Percentiles rank a stretch among this genome's conserved stretches.
Evolutionary conservation across 1,140 invertebrate species (phyloP).

Genomic region (Adoxophyes honmai): DNA sequence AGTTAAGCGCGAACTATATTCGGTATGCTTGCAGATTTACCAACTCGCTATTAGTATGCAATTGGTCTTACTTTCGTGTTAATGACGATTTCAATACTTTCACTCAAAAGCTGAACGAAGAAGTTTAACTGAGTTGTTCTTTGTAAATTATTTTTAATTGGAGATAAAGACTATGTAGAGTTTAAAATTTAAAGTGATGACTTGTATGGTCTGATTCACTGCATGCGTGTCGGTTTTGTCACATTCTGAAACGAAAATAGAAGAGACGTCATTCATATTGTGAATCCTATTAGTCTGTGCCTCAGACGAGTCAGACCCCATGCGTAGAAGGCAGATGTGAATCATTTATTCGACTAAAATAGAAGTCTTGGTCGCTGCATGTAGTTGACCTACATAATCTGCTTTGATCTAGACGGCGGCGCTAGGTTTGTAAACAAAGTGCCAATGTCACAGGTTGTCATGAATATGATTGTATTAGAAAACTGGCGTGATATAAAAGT

Average conservation of each 20-base stretch:
- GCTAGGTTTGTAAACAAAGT: neutral
- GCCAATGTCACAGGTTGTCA: neutral
- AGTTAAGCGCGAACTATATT: neutral
- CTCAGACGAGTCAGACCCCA: neutral
- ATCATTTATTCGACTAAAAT: slow-evolving; percentile 2
- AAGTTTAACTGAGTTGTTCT: too few species aligned
- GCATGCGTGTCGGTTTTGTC: neutral
- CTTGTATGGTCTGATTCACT: neutral
- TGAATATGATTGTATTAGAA: slow-evolving; percentile 38
- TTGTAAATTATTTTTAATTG: too few species aligned
- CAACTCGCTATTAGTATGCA: neutral
- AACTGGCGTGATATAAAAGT: slow-evolving; percentile 51
- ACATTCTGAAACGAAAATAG: slow-evolving; percentile 11
- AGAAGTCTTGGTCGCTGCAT: neutral
- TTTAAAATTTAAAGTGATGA: neutral
- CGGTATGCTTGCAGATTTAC: slow-evolving; percentile 4
- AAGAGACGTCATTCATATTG: neutral
- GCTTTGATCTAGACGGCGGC: neutral
- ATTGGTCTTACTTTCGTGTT: too few species aligned
- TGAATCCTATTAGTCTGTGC: slow-evolving; percentile 9
- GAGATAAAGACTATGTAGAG: too few species aligned
- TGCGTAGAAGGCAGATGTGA: slow-evolving; percentile 11
- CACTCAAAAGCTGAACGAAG: too few species aligned
- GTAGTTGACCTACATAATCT: slow-evolving; percentile 3
- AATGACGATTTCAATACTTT: too few species aligned